These are phyloP conservation scores for Butorides virescens DNA, from an alignment of 2,113 vertebrate genomes.

Conservation along the genomic window DNA sequence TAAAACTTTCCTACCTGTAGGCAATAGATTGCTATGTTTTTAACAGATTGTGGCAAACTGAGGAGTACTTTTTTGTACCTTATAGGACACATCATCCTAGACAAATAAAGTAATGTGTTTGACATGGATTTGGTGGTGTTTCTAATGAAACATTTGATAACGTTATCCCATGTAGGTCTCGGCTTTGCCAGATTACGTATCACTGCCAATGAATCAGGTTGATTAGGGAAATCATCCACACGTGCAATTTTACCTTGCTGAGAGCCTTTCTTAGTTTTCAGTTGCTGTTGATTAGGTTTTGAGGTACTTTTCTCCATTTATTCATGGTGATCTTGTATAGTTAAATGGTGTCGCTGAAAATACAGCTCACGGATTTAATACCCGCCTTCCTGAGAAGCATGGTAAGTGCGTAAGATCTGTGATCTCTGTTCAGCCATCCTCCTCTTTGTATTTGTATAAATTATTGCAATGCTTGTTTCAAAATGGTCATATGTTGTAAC, in stretches of 20 bases:
- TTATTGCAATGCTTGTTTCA: neutral
- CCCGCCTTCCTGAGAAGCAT: neutral
- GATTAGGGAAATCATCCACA: neutral
- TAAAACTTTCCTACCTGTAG: constrained; percentile 79
- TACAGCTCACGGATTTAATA: neutral
- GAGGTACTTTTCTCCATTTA: constrained; percentile 38
- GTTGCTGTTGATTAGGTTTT: neutral
- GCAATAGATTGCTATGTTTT: constrained; percentile 87
- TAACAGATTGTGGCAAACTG: constrained; percentile 87
- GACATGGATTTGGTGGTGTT: constrained; percentile 80
- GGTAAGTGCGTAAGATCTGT: neutral
- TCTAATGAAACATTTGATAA: constrained; percentile 72
- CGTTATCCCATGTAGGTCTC: constrained; percentile 1
- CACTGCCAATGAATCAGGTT: neutral
- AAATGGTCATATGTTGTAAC: neutral
- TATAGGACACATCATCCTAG: constrained; percentile 88
- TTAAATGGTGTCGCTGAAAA: constrained; percentile 50
- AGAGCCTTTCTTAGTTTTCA: constrained; percentile 8
- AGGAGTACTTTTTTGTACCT: constrained; percentile 91
- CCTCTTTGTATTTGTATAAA: neutral
- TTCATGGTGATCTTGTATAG: constrained; percentile 19
- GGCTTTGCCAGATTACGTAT: constrained; percentile 31
- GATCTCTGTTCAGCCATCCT: neutral
- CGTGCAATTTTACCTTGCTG: neutral
- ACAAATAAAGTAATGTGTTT: constrained; percentile 93